phyloP scores from a whole-genome alignment of 2,113 vertebrate species.

The Atherinomorus stipes region DNA sequence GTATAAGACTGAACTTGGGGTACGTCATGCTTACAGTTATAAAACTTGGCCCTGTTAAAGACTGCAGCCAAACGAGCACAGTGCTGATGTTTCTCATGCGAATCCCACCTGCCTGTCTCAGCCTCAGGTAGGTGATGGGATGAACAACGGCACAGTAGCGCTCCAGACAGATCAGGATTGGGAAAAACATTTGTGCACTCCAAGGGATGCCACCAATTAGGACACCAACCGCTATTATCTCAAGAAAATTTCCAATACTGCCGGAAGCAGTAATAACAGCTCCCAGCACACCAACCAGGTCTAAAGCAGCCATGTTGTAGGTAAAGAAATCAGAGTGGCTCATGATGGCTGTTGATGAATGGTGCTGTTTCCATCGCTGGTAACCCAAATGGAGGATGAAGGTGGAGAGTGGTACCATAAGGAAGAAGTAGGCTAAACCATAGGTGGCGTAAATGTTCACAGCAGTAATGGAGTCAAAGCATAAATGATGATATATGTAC shows the following conservation, averaged over 20 bases:
- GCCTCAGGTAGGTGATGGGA: conserved; percentile 1
- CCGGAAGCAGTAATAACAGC: background rate
- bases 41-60: fast-evolving
- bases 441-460: background rate
- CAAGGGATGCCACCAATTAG: background rate
- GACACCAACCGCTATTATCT: fast-evolving
- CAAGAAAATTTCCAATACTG: background rate
- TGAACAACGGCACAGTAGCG: background rate
- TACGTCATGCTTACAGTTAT: fast-evolving
- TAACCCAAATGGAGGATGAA: conserved; percentile 12
- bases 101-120: background rate
- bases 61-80: background rate
- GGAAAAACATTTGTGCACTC: background rate
- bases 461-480: background rate
- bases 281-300: conserved; percentile 1
- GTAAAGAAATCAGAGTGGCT: conserved; percentile 26
- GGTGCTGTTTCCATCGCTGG: background rate
- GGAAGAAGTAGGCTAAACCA: background rate
- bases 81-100: background rate
- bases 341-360: fast-evolving
- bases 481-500: background rate
- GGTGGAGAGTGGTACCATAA: conserved; percentile 22
- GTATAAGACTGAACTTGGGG: background rate
- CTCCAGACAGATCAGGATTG: conserved; percentile 5
- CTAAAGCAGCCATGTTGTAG: conserved; percentile 19